Base-by-base conservation (phyloP, 2,888 invertebrate species). In the Pyrocoelia pectoralis region DNA sequence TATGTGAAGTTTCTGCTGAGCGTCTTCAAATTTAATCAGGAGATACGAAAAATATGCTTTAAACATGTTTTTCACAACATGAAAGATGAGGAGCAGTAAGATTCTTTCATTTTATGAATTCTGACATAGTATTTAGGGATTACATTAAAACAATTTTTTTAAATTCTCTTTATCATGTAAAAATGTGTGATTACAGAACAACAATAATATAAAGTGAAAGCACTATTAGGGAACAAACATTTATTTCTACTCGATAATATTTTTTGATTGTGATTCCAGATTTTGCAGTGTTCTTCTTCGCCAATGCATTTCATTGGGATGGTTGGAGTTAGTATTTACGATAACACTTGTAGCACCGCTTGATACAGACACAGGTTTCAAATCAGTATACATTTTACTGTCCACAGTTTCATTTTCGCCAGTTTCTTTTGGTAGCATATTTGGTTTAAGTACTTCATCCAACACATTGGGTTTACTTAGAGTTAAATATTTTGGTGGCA, bases 271-370 rank as follows among this genome's bases (percentile, higher is more conserved):
- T 17, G 63, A 54, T 55, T 73, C 70, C 19, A 79, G 75, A 74
- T 76, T 78, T 69, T 80, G 79, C 12, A 79, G 78, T 15, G 80
- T 80, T 58, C 80, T 80, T 68, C 84, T 81, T 41, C 84, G 79
- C 84, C 85, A 85, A 69, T 85, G 84, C 63, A 82, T 76, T 67
- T 81, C 83, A 59, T 65, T 73, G n/a, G 69, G 65, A 49, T 66
- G 66, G 5, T 62, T 66, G n/a, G 68, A 56, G 56, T 70, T 66
- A 38, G 70, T 70, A 65, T 76, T 78, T 49, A 79, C 78, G 67
- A 78, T 79, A 52, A 78, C 77, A 69, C 77, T 77, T 18, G 72
- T 71, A 33, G 70, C 70, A 59, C 61, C 68, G 59, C 68, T 73
- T 33, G 66, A 14, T 13, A 66, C 61, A 18, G 69, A 65, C n/a